phyloP scores from a whole-genome alignment of 1,140 invertebrate genomes.

The Lepidotrigona ventralis region DNA sequence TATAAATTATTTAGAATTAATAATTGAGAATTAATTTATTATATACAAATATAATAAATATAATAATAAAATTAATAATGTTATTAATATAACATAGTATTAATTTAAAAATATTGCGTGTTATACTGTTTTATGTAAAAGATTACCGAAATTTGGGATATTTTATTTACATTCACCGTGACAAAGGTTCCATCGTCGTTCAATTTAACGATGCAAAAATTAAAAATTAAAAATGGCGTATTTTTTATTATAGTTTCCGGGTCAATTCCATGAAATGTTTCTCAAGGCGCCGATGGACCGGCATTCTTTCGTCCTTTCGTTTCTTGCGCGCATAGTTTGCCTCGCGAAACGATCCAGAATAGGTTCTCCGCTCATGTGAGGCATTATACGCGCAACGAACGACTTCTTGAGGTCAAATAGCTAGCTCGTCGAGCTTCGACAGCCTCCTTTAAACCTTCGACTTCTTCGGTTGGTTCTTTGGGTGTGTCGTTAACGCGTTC shows the following conservation, averaged over 20 bases:
- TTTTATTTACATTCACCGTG: no score
- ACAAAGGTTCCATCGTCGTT: no score
- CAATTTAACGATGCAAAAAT: no score
- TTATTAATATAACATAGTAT: no score
- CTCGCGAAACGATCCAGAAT: slow-evolving; percentile 51
- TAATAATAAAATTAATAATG: no score
- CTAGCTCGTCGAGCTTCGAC: slow-evolving; percentile 38
- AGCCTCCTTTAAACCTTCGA: slow-evolving; percentile 15
- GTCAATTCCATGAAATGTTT: background rate
- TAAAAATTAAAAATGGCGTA: background rate
- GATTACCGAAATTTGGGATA: no score
- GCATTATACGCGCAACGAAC: slow-evolving; percentile 43
- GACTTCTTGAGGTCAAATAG: slow-evolving; percentile 54
- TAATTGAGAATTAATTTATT: no score
- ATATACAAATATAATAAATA: no score
- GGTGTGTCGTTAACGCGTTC: slow-evolving; percentile 30
- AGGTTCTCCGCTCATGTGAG: background rate
- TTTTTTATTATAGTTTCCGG: background rate
- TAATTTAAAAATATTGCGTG: no score
- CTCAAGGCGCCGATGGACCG: background rate
- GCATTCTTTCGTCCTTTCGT: slow-evolving; percentile 47
- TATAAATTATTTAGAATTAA: no score
- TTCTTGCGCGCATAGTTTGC: slow-evolving; percentile 48
- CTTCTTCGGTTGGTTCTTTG: background rate
- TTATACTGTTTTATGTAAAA: no score